phyloP scores from a whole-genome alignment of 2,888 invertebrate species.

The Himalopsyche japonica region DNA sequence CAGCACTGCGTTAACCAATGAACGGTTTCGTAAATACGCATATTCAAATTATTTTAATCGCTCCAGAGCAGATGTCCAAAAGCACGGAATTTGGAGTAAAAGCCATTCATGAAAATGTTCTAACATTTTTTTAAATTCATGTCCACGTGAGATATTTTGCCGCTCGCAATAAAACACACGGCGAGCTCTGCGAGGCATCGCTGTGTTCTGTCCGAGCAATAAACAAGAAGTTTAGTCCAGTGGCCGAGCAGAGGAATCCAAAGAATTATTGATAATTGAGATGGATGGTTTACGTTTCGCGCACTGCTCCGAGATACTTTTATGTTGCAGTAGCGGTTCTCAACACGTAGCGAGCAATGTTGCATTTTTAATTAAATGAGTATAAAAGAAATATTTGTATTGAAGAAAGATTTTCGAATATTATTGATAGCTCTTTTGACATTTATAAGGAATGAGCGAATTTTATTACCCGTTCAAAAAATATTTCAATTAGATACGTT shows the following conservation, averaged over 20 bases:
- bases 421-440: no score
- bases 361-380: no score
- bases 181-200: not conserved
- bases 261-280: constrained; percentile 26
- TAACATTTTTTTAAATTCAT: not conserved
- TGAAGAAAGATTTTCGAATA: no score
- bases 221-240: constrained; percentile 12
- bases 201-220: not conserved
- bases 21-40: no score
- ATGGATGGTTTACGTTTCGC: constrained; percentile 8
- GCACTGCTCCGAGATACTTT: not conserved
- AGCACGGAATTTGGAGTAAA: not conserved
- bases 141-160: not conserved
- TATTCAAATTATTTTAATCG: no score
- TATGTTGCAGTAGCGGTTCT: not conserved
- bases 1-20: no score
- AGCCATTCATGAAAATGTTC: not conserved
- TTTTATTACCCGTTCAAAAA: no score
- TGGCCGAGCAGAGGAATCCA: constrained; percentile 16
- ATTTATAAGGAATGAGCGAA: no score
- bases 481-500: no score
- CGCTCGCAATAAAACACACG: not conserved
- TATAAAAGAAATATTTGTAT: no score
- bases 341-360: not conserved
- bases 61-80: no score